These are phyloP conservation scores for Potamarius usumacintae DNA, from an alignment of 2,113 vertebrate genomes.

Conservation along the genomic window DNA sequence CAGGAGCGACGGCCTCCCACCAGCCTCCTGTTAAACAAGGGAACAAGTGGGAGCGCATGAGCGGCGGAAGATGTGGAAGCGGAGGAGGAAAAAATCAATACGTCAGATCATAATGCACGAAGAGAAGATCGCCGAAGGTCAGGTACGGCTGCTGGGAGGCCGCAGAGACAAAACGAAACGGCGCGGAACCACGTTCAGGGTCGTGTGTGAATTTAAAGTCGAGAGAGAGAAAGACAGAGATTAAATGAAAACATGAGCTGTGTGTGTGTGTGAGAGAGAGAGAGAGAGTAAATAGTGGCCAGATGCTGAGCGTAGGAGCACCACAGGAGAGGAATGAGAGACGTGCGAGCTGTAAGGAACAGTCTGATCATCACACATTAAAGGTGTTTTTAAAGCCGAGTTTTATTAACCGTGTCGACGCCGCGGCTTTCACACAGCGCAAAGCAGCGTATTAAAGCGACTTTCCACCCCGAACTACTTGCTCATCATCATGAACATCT, in stretches of 20 bases:
- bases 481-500: no score
- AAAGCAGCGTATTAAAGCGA: no score
- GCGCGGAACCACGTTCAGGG: background rate
- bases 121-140: background rate
- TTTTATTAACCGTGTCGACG: background rate
- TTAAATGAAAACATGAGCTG: slow-evolving; percentile 6
- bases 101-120: background rate
- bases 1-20: background rate
- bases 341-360: slow-evolving; percentile 6
- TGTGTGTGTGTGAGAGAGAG: background rate
- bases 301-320: slow-evolving; percentile 8
- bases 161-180: background rate
- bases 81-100: background rate
- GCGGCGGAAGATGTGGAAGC: background rate
- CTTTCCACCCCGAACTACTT: no score
- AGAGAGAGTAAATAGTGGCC: slow-evolving; percentile 1
- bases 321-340: slow-evolving; percentile 24
- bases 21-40: slow-evolving; percentile 6
- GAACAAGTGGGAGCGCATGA: background rate
- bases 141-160: background rate
- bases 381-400: background rate
- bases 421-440: background rate
- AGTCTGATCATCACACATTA: slow-evolving; percentile 11
- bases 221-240: background rate
- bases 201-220: background rate